Base-by-base conservation (phyloP, 2,888 invertebrate genomes). In the Agrochola litura region DNA sequence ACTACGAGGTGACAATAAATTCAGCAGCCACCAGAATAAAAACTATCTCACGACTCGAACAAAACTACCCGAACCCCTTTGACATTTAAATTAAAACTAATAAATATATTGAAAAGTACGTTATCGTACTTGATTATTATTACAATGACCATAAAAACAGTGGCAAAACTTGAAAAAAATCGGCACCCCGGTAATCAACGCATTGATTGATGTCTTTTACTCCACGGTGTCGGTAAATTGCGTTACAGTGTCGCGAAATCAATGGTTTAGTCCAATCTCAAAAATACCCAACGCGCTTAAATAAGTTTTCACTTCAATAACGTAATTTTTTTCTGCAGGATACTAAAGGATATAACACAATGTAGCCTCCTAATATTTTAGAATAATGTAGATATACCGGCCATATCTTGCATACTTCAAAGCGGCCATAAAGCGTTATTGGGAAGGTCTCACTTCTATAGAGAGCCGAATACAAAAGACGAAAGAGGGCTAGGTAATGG, bases 401-500 rank as follows among this genome's bases (percentile, higher is more conserved):
- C 90, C 91, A 92, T 94, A 94, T 95, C 93, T 94, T 93, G 93
- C 93, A 93, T 93, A 95, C 95, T 95, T 95, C 95, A 95, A 95
- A 95, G 95, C 93, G 92, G 89, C 93, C 92, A 93, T 94, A 95
- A 94, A 95, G 93, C 95, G 94, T 95, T 95, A 95, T 96, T 94
- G 95, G 94, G 95, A 95, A 95, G 95, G 95, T 95, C 94, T 95
- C 95, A 94, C 95, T 94, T 96, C 95, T 95, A 96, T 95, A 94
- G 95, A 94, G 94, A 94, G 94, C 90, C 92, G 95, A 95, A 93
- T 92, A 96, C 96, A 96, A 96, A 95, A 94, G 96, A 93, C 93
- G 95, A 94, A 94, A 94, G 95, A 96, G 95, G 95, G 96, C 96
- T 96, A 96, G 95, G 96, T 96, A 96, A 96, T 96, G 94, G 95